These are phyloP conservation scores for Caligus rogercresseyi DNA, from an alignment of 1,140 invertebrate species.

Conservation along the genomic window DNA sequence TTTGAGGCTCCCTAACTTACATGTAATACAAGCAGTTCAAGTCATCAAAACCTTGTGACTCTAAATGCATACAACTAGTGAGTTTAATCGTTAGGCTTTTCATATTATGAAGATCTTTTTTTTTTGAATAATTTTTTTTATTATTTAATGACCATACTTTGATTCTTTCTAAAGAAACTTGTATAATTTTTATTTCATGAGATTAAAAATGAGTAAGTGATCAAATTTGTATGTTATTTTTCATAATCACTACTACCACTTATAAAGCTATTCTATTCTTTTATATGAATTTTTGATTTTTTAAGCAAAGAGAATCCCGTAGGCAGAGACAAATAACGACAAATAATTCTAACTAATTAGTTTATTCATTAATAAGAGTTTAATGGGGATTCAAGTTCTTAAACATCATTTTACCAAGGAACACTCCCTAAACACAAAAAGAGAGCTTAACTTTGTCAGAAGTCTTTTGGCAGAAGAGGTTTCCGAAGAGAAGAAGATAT, in stretches of 20 bases:
- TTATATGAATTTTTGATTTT: not conserved
- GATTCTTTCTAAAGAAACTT: too few relatives aligned
- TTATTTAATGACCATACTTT: too few relatives aligned
- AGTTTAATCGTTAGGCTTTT: too few relatives aligned
- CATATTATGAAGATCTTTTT: too few relatives aligned
- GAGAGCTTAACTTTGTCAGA: not conserved
- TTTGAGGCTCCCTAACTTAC: too few relatives aligned
- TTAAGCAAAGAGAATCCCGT: not conserved
- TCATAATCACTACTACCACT: not conserved
- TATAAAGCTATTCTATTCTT: not conserved
- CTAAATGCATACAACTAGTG: too few relatives aligned
- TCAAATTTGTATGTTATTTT: not conserved
- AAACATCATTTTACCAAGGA: not conserved
- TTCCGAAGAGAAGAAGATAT: not conserved
- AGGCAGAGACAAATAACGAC: too few relatives aligned
- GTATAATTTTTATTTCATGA: too few relatives aligned
- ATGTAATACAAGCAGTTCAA: too few relatives aligned
- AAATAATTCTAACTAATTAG: not conserved
- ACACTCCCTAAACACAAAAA: not conserved
- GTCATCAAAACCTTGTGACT: too few relatives aligned
- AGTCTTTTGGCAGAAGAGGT: not conserved
- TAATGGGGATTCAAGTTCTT: not conserved
- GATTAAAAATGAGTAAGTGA: too few relatives aligned
- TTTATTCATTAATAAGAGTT: not conserved
- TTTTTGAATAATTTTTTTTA: too few relatives aligned